A percentile compares a stretch with the other conserved stretches of the same genome.
These are phyloP conservation scores for Nemapogon koenigi DNA, from an alignment of 2,888 invertebrate genomes.

Conservation along the genomic window DNA sequence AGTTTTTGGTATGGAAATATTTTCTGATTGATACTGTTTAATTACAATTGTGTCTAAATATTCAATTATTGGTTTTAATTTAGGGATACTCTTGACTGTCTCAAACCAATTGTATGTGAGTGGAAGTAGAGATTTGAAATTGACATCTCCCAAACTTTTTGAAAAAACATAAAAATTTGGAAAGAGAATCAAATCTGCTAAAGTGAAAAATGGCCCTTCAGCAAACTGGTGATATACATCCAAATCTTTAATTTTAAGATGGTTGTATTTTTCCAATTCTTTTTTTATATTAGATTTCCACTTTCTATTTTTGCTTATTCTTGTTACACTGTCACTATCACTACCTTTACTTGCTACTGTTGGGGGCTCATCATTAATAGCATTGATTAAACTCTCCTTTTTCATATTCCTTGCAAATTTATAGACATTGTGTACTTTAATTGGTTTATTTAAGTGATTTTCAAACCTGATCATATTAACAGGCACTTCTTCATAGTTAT, in stretches of 20 bases:
- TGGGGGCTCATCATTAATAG: background rate
- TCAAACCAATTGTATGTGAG: slow-evolving; percentile 70
- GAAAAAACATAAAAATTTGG: slow-evolving; percentile 72
- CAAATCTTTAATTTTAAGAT: slow-evolving; percentile 53
- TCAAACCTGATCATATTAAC: slow-evolving; percentile 80
- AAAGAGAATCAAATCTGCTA: slow-evolving; percentile 83
- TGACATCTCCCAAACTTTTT: slow-evolving; percentile 35
- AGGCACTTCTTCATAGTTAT: slow-evolving; percentile 57
- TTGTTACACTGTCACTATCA: slow-evolving; percentile 22
- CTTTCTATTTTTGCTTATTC: slow-evolving; percentile 45
- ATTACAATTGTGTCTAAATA: slow-evolving; percentile 21
- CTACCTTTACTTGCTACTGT: slow-evolving; percentile 15
- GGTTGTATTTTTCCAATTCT: slow-evolving; percentile 40
- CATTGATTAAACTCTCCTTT: slow-evolving; percentile 25
- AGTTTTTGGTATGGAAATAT: slow-evolving; percentile 45
- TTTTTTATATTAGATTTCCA: slow-evolving; percentile 50
- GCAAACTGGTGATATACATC: slow-evolving; percentile 75
- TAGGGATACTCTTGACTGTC: slow-evolving; percentile 28
- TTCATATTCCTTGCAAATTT: slow-evolving; percentile 71
- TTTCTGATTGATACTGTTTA: slow-evolving; percentile 16
- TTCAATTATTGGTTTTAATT: slow-evolving; percentile 21
- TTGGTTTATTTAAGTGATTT: slow-evolving; percentile 82
- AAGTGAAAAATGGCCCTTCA: slow-evolving; percentile 82
- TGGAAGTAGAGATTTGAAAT: slow-evolving; percentile 58
- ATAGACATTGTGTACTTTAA: slow-evolving; percentile 84